Conservation (phyloP, 2,888 invertebrate genomes). For the Exocentrus adspersus region DNA sequence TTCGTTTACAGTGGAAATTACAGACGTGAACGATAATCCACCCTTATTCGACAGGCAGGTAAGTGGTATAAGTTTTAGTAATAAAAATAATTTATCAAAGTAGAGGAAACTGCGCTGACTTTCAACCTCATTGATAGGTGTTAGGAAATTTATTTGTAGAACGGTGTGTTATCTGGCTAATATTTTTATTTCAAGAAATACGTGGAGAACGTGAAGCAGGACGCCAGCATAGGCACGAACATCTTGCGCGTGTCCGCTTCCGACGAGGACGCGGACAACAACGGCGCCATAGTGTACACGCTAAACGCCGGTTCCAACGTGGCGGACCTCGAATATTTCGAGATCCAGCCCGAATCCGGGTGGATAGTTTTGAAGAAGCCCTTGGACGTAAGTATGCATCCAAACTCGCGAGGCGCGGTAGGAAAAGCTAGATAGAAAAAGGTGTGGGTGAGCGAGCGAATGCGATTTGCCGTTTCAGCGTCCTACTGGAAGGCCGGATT, state of each 20-base stretch:
- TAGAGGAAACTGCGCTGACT: too few species aligned
- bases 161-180: not conserved
- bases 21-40: slow-evolving; percentile 97
- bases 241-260: slow-evolving; percentile 95
- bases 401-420: slow-evolving; percentile 35
- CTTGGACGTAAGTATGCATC: slow-evolving; percentile 87
- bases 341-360: slow-evolving; percentile 95
- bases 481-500: slow-evolving; percentile 19
- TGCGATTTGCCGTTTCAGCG: slow-evolving; percentile 47
- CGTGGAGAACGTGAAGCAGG: slow-evolving; percentile 96
- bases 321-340: slow-evolving; percentile 93
- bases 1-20: slow-evolving; percentile 97
- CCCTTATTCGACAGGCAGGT: slow-evolving; percentile 95
- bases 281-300: slow-evolving; percentile 93
- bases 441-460: slow-evolving; percentile 38
- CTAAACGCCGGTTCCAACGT: slow-evolving; percentile 90
- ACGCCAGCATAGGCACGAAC: slow-evolving; percentile 94
- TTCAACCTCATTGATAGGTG: too few species aligned
- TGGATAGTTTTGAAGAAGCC: slow-evolving; percentile 97
- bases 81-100: too few species aligned
- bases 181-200: slow-evolving; percentile 80
- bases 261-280: slow-evolving; percentile 96
- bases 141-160: too few species aligned
- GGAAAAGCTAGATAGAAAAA: slow-evolving; percentile 41
- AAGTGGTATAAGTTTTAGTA: slow-evolving; percentile 58